Conservation (phyloP, 2,113 vertebrate genomes). For the Eudyptes chrysolophus region DNA sequence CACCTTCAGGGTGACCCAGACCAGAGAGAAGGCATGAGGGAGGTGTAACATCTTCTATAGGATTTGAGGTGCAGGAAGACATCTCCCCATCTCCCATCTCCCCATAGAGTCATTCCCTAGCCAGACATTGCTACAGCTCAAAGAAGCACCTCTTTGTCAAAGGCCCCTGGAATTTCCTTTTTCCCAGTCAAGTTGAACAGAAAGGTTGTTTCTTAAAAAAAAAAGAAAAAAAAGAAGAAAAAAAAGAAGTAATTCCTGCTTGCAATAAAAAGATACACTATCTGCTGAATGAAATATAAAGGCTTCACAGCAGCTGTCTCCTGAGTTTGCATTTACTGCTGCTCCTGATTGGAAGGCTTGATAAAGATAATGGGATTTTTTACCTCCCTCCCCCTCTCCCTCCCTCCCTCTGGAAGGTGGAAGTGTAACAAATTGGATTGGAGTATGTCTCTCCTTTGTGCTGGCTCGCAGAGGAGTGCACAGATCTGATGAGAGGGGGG, state of each 20-base stretch:
- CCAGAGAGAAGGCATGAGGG: background rate
- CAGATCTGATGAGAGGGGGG: constrained; percentile 38
- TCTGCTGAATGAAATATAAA: constrained; percentile 81
- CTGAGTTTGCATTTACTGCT: constrained; percentile 77
- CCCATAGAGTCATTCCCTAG: background rate
- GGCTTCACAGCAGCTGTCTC: constrained; percentile 77
- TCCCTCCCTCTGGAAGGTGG: constrained; percentile 67
- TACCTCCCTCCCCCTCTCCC: constrained; percentile 56
- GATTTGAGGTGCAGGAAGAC: background rate
- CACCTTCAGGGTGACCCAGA: background rate
- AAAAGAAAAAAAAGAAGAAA: background rate
- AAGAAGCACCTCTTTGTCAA: background rate
- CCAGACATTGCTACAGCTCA: background rate
- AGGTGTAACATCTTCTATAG: background rate
- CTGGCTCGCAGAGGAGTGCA: constrained; percentile 44
- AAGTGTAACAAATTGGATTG: constrained; percentile 78
- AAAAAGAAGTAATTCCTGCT: constrained; percentile 71
- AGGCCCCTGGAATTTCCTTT: constrained; percentile 29
- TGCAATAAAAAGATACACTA: constrained; percentile 78
- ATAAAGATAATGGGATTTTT: constrained; percentile 91
- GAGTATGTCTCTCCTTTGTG: constrained; percentile 79
- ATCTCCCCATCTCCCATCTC: background rate
- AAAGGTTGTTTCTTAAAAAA: constrained; percentile 43
- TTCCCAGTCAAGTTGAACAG: background rate
- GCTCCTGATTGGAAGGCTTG: constrained; percentile 76